Evolutionary conservation across 2,797 vertebrate genomes (phyloP), one percentile per base, ranked within the genome.

Genomic region (Acanthopagrus latus): DNA sequence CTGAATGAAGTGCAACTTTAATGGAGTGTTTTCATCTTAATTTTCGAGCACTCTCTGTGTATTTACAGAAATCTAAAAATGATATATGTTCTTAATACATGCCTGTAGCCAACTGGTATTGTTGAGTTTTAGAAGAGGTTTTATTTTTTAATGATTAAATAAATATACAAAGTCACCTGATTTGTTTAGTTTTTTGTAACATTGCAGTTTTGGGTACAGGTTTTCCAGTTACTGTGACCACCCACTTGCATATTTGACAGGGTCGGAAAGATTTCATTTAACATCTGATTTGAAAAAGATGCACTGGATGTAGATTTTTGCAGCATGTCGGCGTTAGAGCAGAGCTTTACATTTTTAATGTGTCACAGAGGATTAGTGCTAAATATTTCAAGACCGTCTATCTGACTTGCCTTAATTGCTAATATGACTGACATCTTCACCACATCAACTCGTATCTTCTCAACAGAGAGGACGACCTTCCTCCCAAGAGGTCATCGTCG

Each of bases 391-490:
- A 27, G 18, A 71, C 74, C 71, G 20, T 11, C 33, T 58, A 11
- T 20, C 33, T 72, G 2, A 41, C 6, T 33, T 50, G 25, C 59
- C 59, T n/a, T 74, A 50, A 48, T 60, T 71, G 51, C 7, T 59
- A 57, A 50, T 33, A 59, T 67, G 27, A 3, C 43, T 66, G 17
- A 74, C 41, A 11, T 71, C 51, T 67, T 75, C 25, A 60, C 11
- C 43, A 20, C 0, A 20, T 54, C 21, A 27, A 0, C 27, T 58
- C 7, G 7, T 81, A 20, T 83, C 29, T 63, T 52, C 58, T 89
- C 76, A 80, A 78, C 92, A 99, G 98, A 93, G 98, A 99, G 88
- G 98, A 99, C 4, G 98, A 99, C 78, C 95, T 99, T 76, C 98
- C 98, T 0, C 98, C 98, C 2, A 99, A 99, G 92, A 89, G 95